Conservation (phyloP, 2,888 invertebrate genomes). For the Cyclophora albipunctata region DNA sequence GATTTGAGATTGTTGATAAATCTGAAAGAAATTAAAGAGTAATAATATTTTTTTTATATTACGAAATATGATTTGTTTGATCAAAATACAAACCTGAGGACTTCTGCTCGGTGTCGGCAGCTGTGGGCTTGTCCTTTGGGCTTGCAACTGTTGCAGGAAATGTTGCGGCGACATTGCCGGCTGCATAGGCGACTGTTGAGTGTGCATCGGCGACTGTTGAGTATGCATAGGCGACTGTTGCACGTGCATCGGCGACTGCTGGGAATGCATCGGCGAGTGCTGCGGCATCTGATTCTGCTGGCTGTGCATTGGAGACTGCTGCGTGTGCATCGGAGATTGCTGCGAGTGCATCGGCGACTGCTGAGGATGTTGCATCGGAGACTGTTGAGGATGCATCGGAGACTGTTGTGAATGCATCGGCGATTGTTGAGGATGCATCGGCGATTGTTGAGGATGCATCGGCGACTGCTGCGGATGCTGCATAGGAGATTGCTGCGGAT, state of each 20-base stretch:
- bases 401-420: conserved; percentile 43
- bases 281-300: conserved; percentile 56
- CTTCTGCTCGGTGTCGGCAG: conserved; percentile 66
- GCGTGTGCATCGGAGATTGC: conserved; percentile 44
- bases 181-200: conserved; percentile 53
- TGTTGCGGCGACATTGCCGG: conserved; percentile 49
- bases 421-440: conserved; percentile 32
- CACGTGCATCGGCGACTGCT: conserved; percentile 38
- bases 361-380: conserved; percentile 32
- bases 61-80: background rate
- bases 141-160: conserved; percentile 55
- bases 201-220: conserved; percentile 50
- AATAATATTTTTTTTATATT: background rate
- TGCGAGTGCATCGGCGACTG: conserved; percentile 50
- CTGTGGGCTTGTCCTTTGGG: conserved; percentile 66
- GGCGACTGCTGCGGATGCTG: conserved; percentile 45
- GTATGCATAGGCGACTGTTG: conserved; percentile 47
- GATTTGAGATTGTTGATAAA: conserved; percentile 69
- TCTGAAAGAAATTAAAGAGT: conserved; percentile 30
- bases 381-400: conserved; percentile 31
- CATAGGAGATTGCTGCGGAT: conserved; percentile 38
- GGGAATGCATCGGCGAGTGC: conserved; percentile 43
- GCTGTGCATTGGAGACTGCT: conserved; percentile 46
- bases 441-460: conserved; percentile 38
- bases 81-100: conserved; percentile 49